Base-by-base conservation (phyloP, 2,797 vertebrate genomes). In the Arctocebus calabarensis region DNA sequence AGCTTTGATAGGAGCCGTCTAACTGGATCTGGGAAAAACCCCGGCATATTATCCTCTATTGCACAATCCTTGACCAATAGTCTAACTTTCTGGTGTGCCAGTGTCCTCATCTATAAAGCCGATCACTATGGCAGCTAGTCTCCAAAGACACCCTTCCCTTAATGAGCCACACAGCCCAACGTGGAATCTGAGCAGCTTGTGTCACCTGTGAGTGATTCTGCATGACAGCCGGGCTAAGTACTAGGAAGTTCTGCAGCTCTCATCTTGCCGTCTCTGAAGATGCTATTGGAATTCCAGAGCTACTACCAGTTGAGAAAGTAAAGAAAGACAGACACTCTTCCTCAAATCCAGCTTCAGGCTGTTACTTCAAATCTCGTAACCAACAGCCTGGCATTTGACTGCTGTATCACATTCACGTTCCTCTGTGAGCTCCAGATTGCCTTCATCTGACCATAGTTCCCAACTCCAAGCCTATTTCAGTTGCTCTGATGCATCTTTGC, bases 1-100 rank as follows among this genome's bases (percentile, higher is more conserved):
- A 88, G 52, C 48, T 95, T 91, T 73, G 25, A 45, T 34, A 79
- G 40, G 89, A 94, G 86, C 79, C 75, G 84, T 40, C 52, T 43
- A 34, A 55, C n/a, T 16, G 64, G 74, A 75, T 86, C 61, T 71
- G 52, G 61, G 75, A 81, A 77, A 87, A 81, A 91, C 43, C 25
- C 77, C 17, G 6, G 64, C 3, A 3, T 37, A 27, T 34, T 71
- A n/a, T 37, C 17, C 2, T 89, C 43, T 61, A 59, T 52, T 32
- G 66, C 6, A 37, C 59, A 32, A 34, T 45, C 45, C 73, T 84
- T 71, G 20, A 73, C 83, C 90, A 64, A 84, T 25, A 43, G 45
- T n/a, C 37, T 90, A 64, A 77, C 45, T 29, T 74, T 32, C 59
- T 55, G 45, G 66, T 13, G 20, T 64, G 19, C 68, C 16, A 3